These are phyloP conservation scores for Neoascia interrupta DNA, from an alignment of 2,888 invertebrate genomes.

Conservation along the genomic window DNA sequence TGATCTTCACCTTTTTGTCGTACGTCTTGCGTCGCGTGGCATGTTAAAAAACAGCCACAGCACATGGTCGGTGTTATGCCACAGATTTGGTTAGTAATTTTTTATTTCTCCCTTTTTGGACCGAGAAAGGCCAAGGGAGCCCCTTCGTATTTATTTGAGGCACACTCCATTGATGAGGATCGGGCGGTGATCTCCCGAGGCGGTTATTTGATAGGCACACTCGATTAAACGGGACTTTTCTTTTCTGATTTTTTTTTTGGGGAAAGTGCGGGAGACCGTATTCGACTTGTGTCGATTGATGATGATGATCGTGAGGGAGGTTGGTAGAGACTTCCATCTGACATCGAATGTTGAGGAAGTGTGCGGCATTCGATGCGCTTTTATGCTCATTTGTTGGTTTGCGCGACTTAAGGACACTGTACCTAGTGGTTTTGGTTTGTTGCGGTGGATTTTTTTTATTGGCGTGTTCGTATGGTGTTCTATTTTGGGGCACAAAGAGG, in stretches of 20 bases:
- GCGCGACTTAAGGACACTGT: slow-evolving; percentile 47
- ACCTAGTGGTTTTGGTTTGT: slow-evolving; percentile 31
- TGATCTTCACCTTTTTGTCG: slow-evolving; percentile 67
- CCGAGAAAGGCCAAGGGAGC: slow-evolving; percentile 48
- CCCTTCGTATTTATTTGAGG: slow-evolving; percentile 49
- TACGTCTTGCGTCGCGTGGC: slow-evolving; percentile 61
- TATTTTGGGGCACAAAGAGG: slow-evolving; percentile 44
- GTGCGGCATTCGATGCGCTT: slow-evolving; percentile 48
- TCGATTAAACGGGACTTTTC: slow-evolving; percentile 67
- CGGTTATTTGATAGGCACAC: slow-evolving; percentile 59
- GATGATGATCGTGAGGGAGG: slow-evolving; percentile 45
- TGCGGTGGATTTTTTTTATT: slow-evolving; percentile 51
- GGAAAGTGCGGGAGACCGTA: no score
- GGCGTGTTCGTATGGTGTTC: no score
- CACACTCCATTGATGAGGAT: slow-evolving; percentile 64
- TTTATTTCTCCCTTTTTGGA: slow-evolving; percentile 43
- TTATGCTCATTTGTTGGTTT: slow-evolving; percentile 34
- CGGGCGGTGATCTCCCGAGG: slow-evolving; percentile 50
- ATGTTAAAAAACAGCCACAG: slow-evolving; percentile 41
- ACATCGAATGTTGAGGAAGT: slow-evolving; percentile 17
- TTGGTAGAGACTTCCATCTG: slow-evolving; percentile 31
- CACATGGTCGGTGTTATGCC: slow-evolving; percentile 56
- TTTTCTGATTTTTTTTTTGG: slow-evolving; percentile 60
- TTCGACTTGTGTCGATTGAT: slow-evolving; percentile 57
- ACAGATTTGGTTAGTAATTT: slow-evolving; percentile 44